Evolutionary conservation across 2,797 vertebrate species (phyloP), one percentile per base, ranked within the genome.

Genomic region (Adelosebastes latens): DNA sequence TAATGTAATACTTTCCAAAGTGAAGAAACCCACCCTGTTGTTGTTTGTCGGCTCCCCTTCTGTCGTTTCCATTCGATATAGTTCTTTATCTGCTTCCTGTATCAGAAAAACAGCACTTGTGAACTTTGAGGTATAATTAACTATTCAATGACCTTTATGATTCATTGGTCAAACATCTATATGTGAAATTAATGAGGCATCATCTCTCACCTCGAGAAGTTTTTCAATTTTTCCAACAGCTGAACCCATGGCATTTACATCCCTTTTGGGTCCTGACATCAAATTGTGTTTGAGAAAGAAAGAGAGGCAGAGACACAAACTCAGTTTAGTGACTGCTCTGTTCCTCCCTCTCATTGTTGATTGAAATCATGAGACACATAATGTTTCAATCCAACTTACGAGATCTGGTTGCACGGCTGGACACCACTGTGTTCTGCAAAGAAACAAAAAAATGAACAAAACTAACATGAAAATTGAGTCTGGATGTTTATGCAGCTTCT

Each of bases 241-340:
- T 3, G 0, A 0, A 8, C 0, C 0, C 69, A 82, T 83, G 10
- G 0, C 1, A 5, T 3, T 0, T 12, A 6, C 1, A 11, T 0
- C 1, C 36, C 91, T 89, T 68, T 71, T 90, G 31, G 12, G 13
- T 4, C 91, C 93, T 94, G 70, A 55, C 85, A 88, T 64, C 12
- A 66, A 81, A 67, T 7, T 32, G 42, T 58, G 18, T 80, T 46
- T 63, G 65, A 49, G 29, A 76, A 25, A 27, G 42, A 69, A 24
- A 49, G 25, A 81, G 3, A 82, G 2, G 29, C 11, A 74, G 13
- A 24, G 1, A 62, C 6, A 71, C 11, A 77, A 60, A 10, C 1
- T 55, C 12, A 75, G 27, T 42, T 62, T 32, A 18, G 6, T 10
- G 7, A 16, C n/a, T 65, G 16, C 39, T 79, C 4, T 69, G 22